Percentiles rank a stretch among this genome's conserved stretches.
phyloP scores from a whole-genome alignment of 2,888 invertebrate genomes.

The Drosophila acutilabella region DNA sequence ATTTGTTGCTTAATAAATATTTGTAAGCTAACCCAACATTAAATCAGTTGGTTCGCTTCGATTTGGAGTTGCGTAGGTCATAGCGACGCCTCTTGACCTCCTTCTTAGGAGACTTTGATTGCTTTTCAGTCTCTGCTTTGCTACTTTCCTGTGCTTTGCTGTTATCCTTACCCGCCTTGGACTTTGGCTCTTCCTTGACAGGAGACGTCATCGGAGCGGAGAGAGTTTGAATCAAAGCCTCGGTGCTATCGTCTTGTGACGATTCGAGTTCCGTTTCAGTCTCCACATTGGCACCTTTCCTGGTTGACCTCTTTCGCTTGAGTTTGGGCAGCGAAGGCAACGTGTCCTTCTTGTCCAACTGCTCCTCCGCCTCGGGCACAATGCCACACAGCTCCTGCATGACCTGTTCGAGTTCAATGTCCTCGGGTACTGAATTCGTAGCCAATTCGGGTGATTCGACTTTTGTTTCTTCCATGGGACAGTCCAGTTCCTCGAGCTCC shows the following conservation, averaged over 20 bases:
- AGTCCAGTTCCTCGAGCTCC: background rate
- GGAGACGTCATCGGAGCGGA: background rate
- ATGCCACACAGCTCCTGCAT: constrained; percentile 55
- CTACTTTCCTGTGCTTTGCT: background rate
- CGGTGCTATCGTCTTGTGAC: background rate
- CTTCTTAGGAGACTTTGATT: background rate
- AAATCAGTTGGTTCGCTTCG: constrained; percentile 20
- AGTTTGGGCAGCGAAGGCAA: constrained; percentile 10
- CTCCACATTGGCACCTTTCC: background rate
- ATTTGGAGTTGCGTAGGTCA: constrained; percentile 52
- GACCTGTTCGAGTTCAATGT: constrained; percentile 52
- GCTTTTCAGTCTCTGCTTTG: constrained; percentile 24
- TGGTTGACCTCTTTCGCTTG: background rate
- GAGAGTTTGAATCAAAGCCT: constrained; percentile 7
- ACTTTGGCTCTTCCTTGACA: background rate
- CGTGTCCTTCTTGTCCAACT: background rate
- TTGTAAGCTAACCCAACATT: background rate
- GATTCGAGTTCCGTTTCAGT: background rate
- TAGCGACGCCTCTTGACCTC: constrained; percentile 50
- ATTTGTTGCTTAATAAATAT: constrained; percentile 25
- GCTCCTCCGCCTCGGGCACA: background rate
- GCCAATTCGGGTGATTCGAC: background rate
- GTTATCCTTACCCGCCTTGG: background rate
- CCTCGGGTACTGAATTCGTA: constrained; percentile 1
- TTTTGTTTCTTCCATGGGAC: background rate